Evolutionary conservation across 2,113 vertebrate genomes (phyloP).

Genomic region (Gambusia affinis): DNA sequence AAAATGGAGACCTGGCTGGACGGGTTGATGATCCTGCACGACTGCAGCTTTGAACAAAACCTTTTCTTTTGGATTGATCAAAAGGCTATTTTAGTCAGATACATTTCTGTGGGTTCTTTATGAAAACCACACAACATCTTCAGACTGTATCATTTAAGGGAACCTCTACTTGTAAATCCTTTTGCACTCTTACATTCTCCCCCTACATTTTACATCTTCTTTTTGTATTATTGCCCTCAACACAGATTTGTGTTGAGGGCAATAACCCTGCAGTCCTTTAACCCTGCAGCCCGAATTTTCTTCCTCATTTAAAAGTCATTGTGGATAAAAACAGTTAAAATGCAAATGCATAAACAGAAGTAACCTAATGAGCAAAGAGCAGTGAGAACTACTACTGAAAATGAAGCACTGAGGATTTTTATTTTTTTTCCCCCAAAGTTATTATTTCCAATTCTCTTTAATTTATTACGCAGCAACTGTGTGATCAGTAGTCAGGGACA

Average conservation of each 20-base stretch:
- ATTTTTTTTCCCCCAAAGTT: not conserved
- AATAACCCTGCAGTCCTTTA: not conserved
- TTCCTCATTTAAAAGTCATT: not conserved
- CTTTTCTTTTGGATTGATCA: not conserved
- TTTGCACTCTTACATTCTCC: not conserved
- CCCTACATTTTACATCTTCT: not conserved
- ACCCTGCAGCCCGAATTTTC: not conserved
- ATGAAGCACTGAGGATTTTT: not conserved
- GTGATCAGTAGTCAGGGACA: not conserved
- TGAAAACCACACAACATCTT: not conserved
- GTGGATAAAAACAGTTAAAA: not conserved
- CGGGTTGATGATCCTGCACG: not conserved
- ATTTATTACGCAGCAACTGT: not conserved
- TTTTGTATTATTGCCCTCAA: not conserved
- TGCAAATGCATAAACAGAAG: not conserved
- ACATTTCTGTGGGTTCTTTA: not conserved
- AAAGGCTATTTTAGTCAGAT: not conserved
- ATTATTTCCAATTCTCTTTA: not conserved
- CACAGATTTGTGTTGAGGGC: too few species aligned
- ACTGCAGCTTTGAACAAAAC: not conserved
- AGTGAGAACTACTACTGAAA: not conserved
- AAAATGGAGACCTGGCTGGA: not conserved
- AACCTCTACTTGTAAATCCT: not conserved
- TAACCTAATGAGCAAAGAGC: not conserved
- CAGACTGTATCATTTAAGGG: not conserved